Conservation (phyloP, 2,113 vertebrate species). For the Python bivittatus region DNA sequence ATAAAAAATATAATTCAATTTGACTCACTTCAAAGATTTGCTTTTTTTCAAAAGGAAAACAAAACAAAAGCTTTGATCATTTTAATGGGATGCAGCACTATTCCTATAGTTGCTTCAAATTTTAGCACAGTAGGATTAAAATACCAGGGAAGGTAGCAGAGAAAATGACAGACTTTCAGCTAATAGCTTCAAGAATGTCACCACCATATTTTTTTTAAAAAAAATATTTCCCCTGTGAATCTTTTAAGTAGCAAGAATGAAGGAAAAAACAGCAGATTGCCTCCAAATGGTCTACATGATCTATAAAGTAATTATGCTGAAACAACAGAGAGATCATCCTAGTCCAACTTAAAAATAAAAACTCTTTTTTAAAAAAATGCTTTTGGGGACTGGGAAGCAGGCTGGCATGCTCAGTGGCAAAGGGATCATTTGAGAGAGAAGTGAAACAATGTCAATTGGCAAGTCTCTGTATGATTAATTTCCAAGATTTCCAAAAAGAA, state of each 20-base stretch:
- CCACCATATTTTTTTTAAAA: background rate
- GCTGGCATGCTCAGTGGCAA: background rate
- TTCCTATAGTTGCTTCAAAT: background rate
- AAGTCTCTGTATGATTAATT: background rate
- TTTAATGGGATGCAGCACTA: background rate
- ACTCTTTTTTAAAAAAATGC: background rate
- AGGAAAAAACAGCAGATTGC: background rate
- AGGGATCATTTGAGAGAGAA: background rate
- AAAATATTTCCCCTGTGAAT: background rate
- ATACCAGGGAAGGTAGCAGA: background rate
- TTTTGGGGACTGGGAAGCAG: background rate
- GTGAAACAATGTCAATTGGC: background rate
- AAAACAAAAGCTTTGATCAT: background rate
- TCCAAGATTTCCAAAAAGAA: background rate
- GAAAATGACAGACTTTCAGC: background rate
- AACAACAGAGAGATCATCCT: background rate
- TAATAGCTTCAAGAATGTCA: background rate
- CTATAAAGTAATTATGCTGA: background rate
- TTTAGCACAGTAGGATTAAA: background rate
- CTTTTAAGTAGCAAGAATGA: background rate
- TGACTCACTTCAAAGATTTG: background rate
- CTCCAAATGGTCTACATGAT: background rate
- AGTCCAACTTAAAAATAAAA: background rate
- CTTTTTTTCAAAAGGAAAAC: background rate
- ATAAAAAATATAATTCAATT: background rate